These are phyloP conservation scores for Myiozetetes cayanensis DNA, from an alignment of 2,113 vertebrate genomes.

Conservation along the genomic window DNA sequence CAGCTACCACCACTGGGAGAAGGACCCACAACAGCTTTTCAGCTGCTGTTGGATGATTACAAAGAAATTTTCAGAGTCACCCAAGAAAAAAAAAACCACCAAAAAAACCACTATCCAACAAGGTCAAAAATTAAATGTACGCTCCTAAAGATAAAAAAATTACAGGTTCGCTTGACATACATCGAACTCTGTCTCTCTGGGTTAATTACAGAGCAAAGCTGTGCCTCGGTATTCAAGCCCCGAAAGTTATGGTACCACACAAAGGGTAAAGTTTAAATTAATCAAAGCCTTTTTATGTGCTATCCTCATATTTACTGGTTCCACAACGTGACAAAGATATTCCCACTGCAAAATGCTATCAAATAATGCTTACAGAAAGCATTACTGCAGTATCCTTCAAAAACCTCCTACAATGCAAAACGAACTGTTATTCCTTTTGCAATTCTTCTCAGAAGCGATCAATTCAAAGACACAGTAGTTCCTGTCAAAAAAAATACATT, in stretches of 20 bases:
- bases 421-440: not conserved
- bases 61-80: not conserved
- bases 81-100: not conserved
- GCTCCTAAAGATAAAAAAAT: not conserved
- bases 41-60: not conserved
- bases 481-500: not conserved
- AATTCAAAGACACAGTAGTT: not conserved
- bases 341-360: not conserved
- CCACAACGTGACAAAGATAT: not conserved
- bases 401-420: not conserved
- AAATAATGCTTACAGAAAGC: not conserved
- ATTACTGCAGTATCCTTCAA: not conserved
- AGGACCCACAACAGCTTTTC: not conserved
- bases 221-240: not conserved
- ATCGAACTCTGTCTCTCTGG: not conserved
- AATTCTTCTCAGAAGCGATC: not conserved
- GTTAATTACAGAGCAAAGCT: conserved; percentile 8
- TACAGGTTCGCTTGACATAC: not conserved
- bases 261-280: not conserved
- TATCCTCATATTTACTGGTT: not conserved
- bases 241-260: not conserved
- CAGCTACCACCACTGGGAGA: not conserved
- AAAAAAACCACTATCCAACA: not conserved
- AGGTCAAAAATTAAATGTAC: not conserved
- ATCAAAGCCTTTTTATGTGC: not conserved